Conservation (phyloP, 2,113 vertebrate species). For the Ginglymostoma cirratum region DNA sequence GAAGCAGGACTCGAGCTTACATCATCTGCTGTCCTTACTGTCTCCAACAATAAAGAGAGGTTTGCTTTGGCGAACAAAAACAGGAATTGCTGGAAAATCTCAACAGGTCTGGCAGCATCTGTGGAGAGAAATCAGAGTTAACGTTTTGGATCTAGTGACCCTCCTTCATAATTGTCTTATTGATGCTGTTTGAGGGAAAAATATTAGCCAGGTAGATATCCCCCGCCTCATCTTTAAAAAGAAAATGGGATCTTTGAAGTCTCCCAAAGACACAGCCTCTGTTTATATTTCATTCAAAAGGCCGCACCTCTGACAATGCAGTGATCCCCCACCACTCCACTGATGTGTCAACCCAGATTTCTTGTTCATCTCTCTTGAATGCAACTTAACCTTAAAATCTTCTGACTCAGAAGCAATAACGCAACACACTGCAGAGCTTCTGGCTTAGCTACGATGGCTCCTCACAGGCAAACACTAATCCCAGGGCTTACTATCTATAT, state of each 20-base stretch:
- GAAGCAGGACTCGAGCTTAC: no score
- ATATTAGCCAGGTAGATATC: not conserved
- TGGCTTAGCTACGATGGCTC: not conserved
- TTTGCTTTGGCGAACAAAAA: no score
- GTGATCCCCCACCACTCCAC: not conserved
- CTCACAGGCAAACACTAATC: not conserved
- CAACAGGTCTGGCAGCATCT: no score
- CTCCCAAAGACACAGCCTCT: not conserved
- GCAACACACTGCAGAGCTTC: not conserved
- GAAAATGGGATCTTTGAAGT: not conserved
- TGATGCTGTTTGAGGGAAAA: not conserved
- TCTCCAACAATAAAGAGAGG: not conserved
- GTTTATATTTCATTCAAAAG: not conserved
- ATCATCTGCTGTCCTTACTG: no score
- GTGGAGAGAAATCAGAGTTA: no score
- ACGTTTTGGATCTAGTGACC: no score
- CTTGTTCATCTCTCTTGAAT: not conserved
- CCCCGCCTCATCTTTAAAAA: not conserved
- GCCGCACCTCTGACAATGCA: not conserved
- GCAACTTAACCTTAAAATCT: not conserved
- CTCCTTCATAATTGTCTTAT: not conserved
- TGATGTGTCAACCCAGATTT: not conserved
- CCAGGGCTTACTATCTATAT: not conserved
- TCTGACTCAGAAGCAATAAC: not conserved
- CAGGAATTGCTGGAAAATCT: no score